These are phyloP conservation scores for Gobiocypris rarus DNA, from an alignment of 2,113 vertebrate species.

Conservation along the genomic window DNA sequence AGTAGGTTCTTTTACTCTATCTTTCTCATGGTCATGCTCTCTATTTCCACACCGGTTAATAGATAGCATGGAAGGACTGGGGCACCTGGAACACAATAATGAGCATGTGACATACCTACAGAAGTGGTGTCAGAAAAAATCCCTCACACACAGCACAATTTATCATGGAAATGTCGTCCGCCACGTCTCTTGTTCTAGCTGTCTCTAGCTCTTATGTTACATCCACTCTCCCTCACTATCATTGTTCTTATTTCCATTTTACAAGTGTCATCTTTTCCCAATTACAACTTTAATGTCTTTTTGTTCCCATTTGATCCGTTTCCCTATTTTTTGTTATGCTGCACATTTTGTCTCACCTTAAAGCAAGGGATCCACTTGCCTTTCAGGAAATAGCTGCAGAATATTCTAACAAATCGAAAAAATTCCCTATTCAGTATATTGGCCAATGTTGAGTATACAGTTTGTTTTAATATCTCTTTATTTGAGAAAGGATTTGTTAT, in stretches of 20 bases:
- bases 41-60: conserved; percentile 16
- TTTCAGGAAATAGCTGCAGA: too few species aligned
- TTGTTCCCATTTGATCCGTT: neutral
- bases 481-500: neutral
- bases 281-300: neutral
- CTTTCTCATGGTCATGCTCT: neutral
- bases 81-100: conserved; percentile 57
- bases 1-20: conserved; percentile 8
- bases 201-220: neutral
- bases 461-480: neutral
- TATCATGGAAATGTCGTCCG: neutral
- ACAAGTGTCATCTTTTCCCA: neutral
- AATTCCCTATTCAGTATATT: too few species aligned
- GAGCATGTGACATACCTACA: conserved; percentile 55
- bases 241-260: neutral
- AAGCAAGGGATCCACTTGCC: neutral
- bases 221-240: neutral
- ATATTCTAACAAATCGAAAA: too few species aligned
- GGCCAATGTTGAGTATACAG: neutral
- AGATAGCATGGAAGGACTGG: neutral
- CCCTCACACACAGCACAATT: conserved; percentile 34
- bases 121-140: conserved; percentile 46
- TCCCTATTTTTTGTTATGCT: neutral
- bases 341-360: neutral
- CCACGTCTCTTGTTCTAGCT: neutral